Conservation (phyloP, 2,888 invertebrate species). For the Plebejus argus region DNA sequence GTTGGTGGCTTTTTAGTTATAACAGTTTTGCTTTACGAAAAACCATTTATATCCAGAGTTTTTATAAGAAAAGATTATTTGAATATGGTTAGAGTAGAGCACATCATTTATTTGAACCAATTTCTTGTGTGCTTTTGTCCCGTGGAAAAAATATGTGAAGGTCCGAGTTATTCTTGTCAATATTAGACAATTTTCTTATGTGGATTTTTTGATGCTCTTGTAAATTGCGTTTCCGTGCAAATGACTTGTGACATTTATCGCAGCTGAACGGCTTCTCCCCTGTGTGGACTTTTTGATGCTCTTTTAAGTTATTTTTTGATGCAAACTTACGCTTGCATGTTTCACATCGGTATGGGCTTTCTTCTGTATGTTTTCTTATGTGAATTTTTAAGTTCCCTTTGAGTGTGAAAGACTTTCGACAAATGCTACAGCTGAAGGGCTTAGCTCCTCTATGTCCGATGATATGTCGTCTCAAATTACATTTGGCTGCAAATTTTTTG, state of each 20-base stretch:
- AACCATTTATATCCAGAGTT: neutral
- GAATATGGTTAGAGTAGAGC: neutral
- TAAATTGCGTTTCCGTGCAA: conserved; percentile 26
- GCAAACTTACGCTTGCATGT: conserved; percentile 3
- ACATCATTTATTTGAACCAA: neutral
- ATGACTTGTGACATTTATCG: neutral
- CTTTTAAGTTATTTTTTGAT: conserved; percentile 14
- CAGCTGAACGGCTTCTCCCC: conserved; percentile 14
- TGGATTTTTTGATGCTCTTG: conserved; percentile 25
- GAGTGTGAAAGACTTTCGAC: conserved; percentile 1
- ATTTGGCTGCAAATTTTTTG: conserved; percentile 18
- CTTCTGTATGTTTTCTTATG: conserved; percentile 18
- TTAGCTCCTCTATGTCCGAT: conserved; percentile 20
- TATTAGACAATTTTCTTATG: neutral
- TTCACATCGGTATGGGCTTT: conserved; percentile 5
- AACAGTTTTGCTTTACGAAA: neutral
- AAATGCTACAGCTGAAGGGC: conserved; percentile 3
- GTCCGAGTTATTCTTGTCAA: neutral
- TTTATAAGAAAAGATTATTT: neutral
- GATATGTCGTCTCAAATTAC: conserved; percentile 22
- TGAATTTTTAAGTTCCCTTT: conserved; percentile 23
- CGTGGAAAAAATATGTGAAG: conserved; percentile 9
- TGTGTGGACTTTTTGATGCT: conserved; percentile 26
- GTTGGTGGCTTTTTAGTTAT: neutral
- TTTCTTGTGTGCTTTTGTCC: neutral